Conservation (phyloP, 2,888 invertebrate species). For the Diarsia brunnea region DNA sequence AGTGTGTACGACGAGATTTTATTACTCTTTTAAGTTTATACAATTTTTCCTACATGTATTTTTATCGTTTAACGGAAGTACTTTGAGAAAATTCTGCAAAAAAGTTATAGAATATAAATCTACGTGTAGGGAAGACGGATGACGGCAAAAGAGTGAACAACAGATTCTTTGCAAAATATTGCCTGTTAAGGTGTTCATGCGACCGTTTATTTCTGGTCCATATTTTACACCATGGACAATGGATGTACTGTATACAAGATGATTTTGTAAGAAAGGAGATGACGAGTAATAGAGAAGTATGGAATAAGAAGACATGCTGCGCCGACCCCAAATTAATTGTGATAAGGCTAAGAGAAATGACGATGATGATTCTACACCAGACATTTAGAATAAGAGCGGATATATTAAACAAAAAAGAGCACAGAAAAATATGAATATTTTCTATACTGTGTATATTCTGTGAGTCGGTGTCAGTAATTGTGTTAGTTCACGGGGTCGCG, state of each 20-base stretch:
- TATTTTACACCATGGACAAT: too few relatives aligned
- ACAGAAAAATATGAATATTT: background rate
- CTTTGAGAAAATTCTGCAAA: background rate
- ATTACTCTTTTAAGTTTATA: conserved; percentile 26
- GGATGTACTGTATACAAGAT: too few relatives aligned
- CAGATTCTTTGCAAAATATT: background rate
- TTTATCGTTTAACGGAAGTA: conserved; percentile 24
- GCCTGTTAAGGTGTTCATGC: background rate
- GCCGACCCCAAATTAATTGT: too few relatives aligned
- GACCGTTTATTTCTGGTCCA: background rate
- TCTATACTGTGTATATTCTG: conserved; percentile 32
- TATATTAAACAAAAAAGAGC: background rate
- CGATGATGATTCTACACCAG: background rate
- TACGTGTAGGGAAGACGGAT: background rate
- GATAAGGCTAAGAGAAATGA: too few relatives aligned
- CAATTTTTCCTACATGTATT: conserved; percentile 4
- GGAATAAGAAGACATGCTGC: too few relatives aligned
- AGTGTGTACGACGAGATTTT: conserved; percentile 25
- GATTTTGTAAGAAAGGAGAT: too few relatives aligned
- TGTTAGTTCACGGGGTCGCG: conserved; percentile 61
- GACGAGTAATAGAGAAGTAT: too few relatives aligned
- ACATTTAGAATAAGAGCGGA: background rate
- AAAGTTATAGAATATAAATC: conserved; percentile 13
- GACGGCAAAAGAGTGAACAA: background rate
- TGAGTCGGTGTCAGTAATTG: conserved; percentile 62